phyloP scores from a whole-genome alignment of 2,113 vertebrate species.

The Oreochromis tanganicae region DNA sequence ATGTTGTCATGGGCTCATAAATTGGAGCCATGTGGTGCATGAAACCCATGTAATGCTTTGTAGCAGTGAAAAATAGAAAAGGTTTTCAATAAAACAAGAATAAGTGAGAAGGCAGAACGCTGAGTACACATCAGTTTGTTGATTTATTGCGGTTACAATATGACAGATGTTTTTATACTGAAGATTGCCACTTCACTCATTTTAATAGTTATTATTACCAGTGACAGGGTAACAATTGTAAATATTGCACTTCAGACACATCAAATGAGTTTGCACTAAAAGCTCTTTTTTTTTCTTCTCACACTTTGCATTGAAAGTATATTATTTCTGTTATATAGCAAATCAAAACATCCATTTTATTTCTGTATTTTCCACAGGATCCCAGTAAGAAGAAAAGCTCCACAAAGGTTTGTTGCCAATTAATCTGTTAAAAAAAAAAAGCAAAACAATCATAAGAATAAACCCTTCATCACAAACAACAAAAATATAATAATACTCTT shows the following conservation, averaged over 20 bases:
- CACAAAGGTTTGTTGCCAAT: not conserved
- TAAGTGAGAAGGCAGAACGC: not conserved
- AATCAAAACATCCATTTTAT: not conserved
- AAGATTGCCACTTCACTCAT: not conserved
- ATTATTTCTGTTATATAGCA: not conserved
- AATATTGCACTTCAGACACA: not conserved
- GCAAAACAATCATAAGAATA: not conserved
- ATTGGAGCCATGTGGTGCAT: not conserved
- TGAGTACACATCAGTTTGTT: not conserved
- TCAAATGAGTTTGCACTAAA: not conserved
- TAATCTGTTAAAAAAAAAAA: conserved; percentile 32
- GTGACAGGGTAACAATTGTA: not conserved
- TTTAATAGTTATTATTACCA: not conserved
- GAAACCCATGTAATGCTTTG: not conserved
- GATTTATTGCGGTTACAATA: conserved; percentile 30
- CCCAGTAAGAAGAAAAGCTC: not conserved
- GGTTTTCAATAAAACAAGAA: not conserved
- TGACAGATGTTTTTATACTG: not conserved
- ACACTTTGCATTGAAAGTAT: not conserved
- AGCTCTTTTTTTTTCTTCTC: not conserved
- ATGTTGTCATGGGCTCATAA: not conserved
- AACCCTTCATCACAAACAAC: not conserved
- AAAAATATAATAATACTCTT: not conserved
- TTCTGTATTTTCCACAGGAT: not conserved
- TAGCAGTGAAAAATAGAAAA: not conserved